Conservation (phyloP, 2,113 vertebrate species). For the Galeopterus variegatus region DNA sequence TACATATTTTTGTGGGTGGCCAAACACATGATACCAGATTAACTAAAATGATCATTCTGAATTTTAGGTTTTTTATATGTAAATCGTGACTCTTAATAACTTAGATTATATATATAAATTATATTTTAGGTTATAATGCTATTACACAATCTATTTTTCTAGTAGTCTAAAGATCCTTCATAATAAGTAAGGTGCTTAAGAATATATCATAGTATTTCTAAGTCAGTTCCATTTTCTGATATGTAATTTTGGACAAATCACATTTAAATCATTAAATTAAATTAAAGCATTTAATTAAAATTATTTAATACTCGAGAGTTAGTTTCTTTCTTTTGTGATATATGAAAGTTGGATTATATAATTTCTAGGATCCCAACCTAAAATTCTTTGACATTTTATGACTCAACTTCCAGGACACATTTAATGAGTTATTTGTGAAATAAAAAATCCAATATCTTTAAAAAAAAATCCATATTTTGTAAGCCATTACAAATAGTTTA, state of each 20-base stretch:
- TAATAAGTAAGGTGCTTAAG: not conserved
- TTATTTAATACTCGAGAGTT: not conserved
- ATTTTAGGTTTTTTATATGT: not conserved
- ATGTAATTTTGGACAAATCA: not conserved
- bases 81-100: not conserved
- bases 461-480: not conserved
- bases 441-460: not conserved
- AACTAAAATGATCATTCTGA: not conserved
- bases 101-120: not conserved
- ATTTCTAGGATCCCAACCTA: not conserved
- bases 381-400: constrained; percentile 31
- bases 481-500: not conserved
- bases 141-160: not conserved
- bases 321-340: not conserved
- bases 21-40: not conserved
- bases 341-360: not conserved
- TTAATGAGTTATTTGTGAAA: not conserved
- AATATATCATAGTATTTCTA: not conserved
- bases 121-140: not conserved
- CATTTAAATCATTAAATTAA: not conserved
- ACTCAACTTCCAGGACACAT: not conserved
- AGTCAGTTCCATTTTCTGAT: not conserved
- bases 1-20: not conserved
- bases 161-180: not conserved
- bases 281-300: not conserved